Conservation (phyloP, 2,797 vertebrate genomes). For the Chaetodon trifasciatus region DNA sequence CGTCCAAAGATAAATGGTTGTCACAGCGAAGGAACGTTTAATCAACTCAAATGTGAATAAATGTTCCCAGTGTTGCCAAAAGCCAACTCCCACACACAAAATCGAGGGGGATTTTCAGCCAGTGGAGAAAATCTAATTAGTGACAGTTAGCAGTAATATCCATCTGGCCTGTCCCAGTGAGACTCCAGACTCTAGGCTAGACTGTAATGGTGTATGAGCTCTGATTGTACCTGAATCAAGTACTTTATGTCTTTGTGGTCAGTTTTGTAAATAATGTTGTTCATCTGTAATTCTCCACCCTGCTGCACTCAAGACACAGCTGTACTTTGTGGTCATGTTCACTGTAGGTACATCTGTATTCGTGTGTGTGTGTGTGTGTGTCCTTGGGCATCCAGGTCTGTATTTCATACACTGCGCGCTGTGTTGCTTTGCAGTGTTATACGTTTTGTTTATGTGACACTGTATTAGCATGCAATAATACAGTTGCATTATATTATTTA, state of each 20-base stretch:
- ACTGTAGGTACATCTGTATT: conserved; percentile 85
- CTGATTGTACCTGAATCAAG: conserved; percentile 16
- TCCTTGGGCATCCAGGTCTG: not conserved
- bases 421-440: conserved; percentile 30
- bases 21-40: conserved; percentile 66
- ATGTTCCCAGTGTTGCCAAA: conserved; percentile 67
- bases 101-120: conserved; percentile 68
- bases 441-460: not conserved
- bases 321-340: conserved; percentile 91
- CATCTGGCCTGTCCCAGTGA: conserved; percentile 61
- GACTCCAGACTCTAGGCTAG: conserved; percentile 39
- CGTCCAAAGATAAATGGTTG: conserved; percentile 59
- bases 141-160: conserved; percentile 72
- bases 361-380: conserved; percentile 33
- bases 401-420: conserved; percentile 16
- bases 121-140: conserved; percentile 79
- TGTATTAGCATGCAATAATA: not conserved
- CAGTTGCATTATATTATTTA: conserved; percentile 3
- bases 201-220: conserved; percentile 44
- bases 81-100: conserved; percentile 66
- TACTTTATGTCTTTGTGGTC: conserved; percentile 46
- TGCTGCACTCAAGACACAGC: conserved; percentile 74
- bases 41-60: conserved; percentile 74
- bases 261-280: conserved; percentile 50
- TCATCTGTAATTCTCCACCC: conserved; percentile 34